phyloP scores from a whole-genome alignment of 2,888 invertebrate species.

The Prenolepis imparis region DNA sequence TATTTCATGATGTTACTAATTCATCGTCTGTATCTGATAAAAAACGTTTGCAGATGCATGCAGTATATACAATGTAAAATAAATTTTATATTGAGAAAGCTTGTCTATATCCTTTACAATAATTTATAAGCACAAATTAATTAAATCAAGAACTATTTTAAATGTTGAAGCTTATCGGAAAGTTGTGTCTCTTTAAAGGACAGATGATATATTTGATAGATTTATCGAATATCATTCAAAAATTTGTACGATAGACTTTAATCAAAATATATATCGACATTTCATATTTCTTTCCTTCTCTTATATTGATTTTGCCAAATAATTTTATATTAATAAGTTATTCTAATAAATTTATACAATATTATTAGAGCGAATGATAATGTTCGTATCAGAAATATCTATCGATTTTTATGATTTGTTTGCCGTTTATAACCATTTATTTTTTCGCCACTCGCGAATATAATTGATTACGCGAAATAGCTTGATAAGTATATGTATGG shows the following conservation, averaged over 20 bases:
- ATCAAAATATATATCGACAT: slow-evolving; percentile 12
- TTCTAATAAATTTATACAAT: not conserved
- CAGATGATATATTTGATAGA: not conserved
- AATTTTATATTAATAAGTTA: not conserved
- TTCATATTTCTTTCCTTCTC: not conserved
- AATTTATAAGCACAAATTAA: not conserved
- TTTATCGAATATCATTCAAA: not conserved
- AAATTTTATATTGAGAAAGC: not conserved
- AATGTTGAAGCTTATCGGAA: not conserved
- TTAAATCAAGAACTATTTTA: slow-evolving; percentile 2
- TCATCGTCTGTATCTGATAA: not conserved
- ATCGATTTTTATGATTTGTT: not conserved
- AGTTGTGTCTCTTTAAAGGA: not conserved
- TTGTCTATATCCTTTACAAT: not conserved
- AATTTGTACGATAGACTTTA: not conserved
- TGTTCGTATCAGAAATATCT: not conserved
- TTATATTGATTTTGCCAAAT: not conserved
- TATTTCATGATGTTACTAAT: not conserved
- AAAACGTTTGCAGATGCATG: not conserved
- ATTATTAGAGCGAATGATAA: not conserved
- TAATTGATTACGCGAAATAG: not conserved
- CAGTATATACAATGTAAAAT: not conserved
- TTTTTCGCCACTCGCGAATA: too few species aligned
- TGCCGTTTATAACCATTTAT: too few species aligned
- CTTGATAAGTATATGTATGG: not conserved